These are phyloP conservation scores for Idaea biselata DNA, from an alignment of 2,888 invertebrate species.

Conservation along the genomic window DNA sequence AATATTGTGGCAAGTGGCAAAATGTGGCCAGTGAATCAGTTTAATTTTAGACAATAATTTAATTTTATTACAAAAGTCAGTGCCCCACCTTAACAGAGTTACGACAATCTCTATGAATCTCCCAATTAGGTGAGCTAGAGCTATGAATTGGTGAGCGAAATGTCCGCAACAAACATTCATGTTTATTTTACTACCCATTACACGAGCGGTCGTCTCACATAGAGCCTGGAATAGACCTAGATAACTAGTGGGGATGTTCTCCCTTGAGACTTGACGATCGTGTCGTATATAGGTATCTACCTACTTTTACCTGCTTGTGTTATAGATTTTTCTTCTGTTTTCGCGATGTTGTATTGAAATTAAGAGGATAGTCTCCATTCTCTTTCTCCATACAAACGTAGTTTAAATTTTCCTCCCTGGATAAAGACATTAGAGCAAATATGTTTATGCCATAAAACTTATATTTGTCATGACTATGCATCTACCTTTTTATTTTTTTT, in stretches of 20 bases:
- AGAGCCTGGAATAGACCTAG: not conserved
- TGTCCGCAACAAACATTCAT: conserved; percentile 1
- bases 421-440: too few relatives aligned
- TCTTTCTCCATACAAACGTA: too few relatives aligned
- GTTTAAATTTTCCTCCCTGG: too few relatives aligned
- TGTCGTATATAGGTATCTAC: not conserved
- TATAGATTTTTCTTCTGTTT: too few relatives aligned
- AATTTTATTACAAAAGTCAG: not conserved
- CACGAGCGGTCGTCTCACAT: not conserved
- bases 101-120: not conserved
- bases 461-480: too few relatives aligned
- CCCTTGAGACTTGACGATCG: not conserved
- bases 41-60: too few relatives aligned
- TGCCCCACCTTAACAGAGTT: not conserved
- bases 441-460: too few relatives aligned
- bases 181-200: not conserved
- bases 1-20: too few relatives aligned
- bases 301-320: not conserved
- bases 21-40: too few relatives aligned
- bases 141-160: not conserved
- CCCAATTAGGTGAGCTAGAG: not conserved
- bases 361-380: too few relatives aligned
- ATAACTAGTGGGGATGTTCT: not conserved
- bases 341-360: too few relatives aligned
- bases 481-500: too few relatives aligned